A percentile compares a stretch with the other conserved stretches of the same genome.
phyloP scores from a whole-genome alignment of 2,797 vertebrate species.

The Hirundo rustica region DNA sequence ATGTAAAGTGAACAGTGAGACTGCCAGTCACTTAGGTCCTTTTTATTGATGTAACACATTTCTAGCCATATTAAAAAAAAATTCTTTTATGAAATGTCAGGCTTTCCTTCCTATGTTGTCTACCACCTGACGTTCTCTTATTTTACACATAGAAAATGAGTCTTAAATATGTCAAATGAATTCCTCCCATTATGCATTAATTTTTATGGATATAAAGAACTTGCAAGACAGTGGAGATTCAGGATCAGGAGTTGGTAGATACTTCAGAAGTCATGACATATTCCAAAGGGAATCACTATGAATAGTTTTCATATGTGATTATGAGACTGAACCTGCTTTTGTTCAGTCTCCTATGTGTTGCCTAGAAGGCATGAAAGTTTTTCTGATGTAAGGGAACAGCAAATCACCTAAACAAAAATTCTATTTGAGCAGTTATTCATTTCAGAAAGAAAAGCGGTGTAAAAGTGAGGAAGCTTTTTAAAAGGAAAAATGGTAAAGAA shows the following conservation, averaged over 20 bases:
- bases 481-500: not conserved
- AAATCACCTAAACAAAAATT: not conserved
- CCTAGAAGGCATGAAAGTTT: not conserved
- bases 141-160: not conserved
- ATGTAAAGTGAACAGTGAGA: not conserved
- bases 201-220: not conserved
- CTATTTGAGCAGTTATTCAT: not conserved
- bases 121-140: not conserved
- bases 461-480: not conserved
- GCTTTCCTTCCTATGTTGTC: not conserved
- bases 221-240: not conserved
- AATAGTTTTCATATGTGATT: not conserved
- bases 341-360: not conserved
- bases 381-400: not conserved
- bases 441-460: not conserved
- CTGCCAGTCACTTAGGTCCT: not conserved
- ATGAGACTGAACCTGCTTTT: not conserved
- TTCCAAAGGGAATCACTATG: not conserved
- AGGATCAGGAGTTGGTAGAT: not conserved
- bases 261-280: not conserved
- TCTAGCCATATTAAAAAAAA: not conserved
- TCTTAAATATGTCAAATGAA: not conserved
- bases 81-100: not conserved
- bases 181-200: not conserved
- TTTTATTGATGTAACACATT: not conserved